These are phyloP conservation scores for Australoheros facetus DNA, from an alignment of 2,797 vertebrate genomes.

Conservation along the genomic window DNA sequence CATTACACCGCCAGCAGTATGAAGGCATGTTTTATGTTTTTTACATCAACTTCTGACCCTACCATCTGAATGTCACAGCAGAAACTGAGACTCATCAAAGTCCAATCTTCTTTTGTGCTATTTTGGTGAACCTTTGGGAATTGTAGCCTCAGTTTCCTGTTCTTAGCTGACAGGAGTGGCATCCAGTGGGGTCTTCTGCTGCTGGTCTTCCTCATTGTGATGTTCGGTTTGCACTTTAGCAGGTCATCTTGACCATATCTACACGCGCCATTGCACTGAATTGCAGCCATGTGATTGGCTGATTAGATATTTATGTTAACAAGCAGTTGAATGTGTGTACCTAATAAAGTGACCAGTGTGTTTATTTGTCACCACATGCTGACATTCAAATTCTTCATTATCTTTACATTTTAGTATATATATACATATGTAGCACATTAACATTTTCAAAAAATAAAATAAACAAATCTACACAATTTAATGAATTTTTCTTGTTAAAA, in stretches of 20 bases:
- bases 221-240: neutral
- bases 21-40: neutral
- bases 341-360: neutral
- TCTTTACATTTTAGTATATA: neutral
- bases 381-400: neutral
- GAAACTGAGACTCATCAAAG: neutral
- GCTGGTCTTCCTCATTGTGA: neutral
- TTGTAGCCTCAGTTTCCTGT: neutral
- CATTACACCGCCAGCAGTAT: neutral
- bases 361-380: neutral
- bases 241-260: neutral
- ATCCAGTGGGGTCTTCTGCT: neutral
- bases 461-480: neutral
- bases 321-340: neutral
- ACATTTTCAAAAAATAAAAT: neutral
- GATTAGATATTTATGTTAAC: constrained; percentile 3
- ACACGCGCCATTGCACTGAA: neutral
- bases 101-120: neutral
- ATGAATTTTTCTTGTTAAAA: neutral
- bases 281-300: neutral
- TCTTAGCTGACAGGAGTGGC: neutral
- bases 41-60: neutral
- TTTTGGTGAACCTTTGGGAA: neutral
- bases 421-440: neutral
- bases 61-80: neutral